Conservation (phyloP, 2,113 vertebrate species). For the Aix galericulata region DNA sequence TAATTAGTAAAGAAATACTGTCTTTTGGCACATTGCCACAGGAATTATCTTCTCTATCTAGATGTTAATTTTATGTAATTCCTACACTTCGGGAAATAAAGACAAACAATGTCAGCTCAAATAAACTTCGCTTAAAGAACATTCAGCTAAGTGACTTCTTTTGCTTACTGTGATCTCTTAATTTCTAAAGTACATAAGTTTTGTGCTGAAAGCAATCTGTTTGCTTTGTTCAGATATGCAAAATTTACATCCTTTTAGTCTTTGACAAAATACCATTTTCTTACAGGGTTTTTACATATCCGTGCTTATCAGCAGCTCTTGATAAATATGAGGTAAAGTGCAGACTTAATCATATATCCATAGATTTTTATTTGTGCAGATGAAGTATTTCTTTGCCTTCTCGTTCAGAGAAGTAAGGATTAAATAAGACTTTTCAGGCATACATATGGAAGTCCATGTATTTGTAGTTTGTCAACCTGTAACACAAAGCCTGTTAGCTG, state of each 20-base stretch:
- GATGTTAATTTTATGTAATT: not conserved
- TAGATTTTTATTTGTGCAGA: not conserved
- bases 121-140: not conserved
- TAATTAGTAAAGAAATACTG: not conserved
- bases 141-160: not conserved
- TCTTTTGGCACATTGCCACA: not conserved
- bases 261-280: conserved; percentile 21
- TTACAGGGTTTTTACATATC: conserved; percentile 83
- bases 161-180: not conserved
- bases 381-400: not conserved
- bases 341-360: not conserved
- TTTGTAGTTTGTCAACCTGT: not conserved
- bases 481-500: not conserved
- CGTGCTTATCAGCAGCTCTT: conserved; percentile 77
- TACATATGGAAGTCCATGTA: not conserved
- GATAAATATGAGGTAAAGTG: conserved; percentile 76
- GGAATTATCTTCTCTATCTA: not conserved
- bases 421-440: not conserved
- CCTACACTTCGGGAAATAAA: not conserved
- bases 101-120: not conserved
- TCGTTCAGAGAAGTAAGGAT: not conserved
- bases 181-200: not conserved
- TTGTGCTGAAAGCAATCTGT: not conserved
- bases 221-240: not conserved
- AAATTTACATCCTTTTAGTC: not conserved